Conservation (phyloP, 2,888 invertebrate species). For the Sinohyriopsis cumingii region DNA sequence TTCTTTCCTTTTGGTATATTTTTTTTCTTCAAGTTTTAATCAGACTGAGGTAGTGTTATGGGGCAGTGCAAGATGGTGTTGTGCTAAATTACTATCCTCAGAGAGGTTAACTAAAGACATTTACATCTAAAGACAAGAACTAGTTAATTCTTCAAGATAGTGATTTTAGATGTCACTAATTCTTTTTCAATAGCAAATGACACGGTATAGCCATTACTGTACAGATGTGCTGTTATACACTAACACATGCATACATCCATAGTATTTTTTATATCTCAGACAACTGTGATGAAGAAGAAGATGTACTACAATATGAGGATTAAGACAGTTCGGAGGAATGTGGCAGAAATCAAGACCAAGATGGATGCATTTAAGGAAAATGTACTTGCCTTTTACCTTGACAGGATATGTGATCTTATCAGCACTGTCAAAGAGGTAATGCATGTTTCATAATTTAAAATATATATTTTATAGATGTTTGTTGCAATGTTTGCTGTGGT, state of each 20-base stretch:
- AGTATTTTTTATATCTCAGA: slow-evolving; percentile 39
- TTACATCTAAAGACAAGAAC: too few relatives aligned
- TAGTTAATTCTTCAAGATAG: too few relatives aligned
- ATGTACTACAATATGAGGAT: slow-evolving; percentile 71
- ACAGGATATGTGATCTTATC: slow-evolving; percentile 51
- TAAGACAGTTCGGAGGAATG: slow-evolving; percentile 62
- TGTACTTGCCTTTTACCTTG: slow-evolving; percentile 52
- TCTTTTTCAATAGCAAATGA: too few relatives aligned
- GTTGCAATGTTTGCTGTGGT: neutral
- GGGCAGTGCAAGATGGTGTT: too few relatives aligned
- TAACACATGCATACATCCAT: neutral
- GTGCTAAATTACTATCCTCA: too few relatives aligned
- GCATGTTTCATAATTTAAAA: neutral
- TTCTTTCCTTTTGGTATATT: too few relatives aligned
- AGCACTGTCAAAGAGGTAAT: slow-evolving; percentile 62
- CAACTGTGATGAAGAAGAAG: slow-evolving; percentile 71
- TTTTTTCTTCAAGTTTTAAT: too few relatives aligned
- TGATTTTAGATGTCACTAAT: too few relatives aligned
- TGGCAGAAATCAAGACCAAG: slow-evolving; percentile 55
- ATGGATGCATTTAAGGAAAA: slow-evolving; percentile 56
- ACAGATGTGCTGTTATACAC: too few relatives aligned
- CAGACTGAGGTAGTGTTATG: too few relatives aligned
- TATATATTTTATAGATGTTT: neutral
- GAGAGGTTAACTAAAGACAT: too few relatives aligned
- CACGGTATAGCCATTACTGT: too few relatives aligned